phyloP scores from a whole-genome alignment of 2,888 invertebrate species.

The Yponomeuta cagnagella region DNA sequence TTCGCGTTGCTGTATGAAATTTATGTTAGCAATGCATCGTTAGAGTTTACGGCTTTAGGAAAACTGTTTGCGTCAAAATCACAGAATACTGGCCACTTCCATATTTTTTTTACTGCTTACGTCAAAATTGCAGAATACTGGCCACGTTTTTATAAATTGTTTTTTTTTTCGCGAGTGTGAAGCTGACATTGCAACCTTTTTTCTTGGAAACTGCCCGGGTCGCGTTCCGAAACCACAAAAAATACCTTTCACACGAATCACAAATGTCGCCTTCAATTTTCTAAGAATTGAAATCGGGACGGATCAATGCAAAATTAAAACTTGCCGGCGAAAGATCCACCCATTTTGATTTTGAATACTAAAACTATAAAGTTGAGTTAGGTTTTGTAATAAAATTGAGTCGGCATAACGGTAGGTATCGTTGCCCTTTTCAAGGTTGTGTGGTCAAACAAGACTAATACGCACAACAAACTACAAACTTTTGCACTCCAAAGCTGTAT shows the following conservation, averaged over 20 bases:
- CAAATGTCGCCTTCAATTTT: constrained; percentile 17
- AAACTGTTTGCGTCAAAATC: background rate
- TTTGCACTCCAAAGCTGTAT: background rate
- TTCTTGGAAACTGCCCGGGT: constrained; percentile 1
- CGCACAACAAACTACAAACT: background rate
- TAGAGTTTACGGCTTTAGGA: background rate
- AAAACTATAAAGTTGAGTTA: background rate
- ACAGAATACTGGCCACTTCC: no score
- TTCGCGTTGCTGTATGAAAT: constrained; percentile 1
- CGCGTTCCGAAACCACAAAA: constrained; percentile 21
- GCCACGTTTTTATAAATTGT: background rate
- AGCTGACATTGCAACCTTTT: background rate
- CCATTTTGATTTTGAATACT: background rate
- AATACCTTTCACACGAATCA: constrained; percentile 21
- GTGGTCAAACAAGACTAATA: background rate
- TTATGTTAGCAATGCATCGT: constrained; percentile 3
- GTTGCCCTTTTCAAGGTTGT: background rate
- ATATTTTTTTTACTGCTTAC: no score
- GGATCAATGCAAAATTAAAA: constrained; percentile 8
- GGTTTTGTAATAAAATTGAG: constrained; percentile 2
- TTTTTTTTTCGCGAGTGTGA: background rate
- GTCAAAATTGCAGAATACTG: no score
- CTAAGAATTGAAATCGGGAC: constrained; percentile 19
- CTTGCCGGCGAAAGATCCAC: background rate
- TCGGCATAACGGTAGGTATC: background rate